These are phyloP conservation scores for Lycaon pictus DNA, from an alignment of 2,113 vertebrate species.

Conservation along the genomic window DNA sequence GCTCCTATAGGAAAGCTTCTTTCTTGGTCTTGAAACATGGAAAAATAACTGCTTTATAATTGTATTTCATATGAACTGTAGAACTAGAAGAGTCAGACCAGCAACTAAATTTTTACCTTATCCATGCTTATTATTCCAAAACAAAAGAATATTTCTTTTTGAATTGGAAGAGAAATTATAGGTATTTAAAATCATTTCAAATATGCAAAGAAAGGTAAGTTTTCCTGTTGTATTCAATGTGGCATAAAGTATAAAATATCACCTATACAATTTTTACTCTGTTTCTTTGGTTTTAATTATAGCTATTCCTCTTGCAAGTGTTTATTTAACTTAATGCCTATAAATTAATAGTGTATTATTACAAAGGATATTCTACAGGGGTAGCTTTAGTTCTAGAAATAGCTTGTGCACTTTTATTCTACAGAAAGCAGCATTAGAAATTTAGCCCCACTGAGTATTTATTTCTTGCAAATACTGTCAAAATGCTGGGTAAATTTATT, in stretches of 20 bases:
- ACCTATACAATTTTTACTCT: not conserved
- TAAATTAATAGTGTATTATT: slow-evolving; percentile 24
- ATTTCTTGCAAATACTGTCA: slow-evolving; percentile 57
- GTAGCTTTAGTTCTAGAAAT: slow-evolving; percentile 33
- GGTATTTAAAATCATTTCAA: slow-evolving; percentile 41
- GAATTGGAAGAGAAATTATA: slow-evolving; percentile 9
- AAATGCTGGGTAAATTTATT: slow-evolving; percentile 64
- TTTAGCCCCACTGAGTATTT: slow-evolving; percentile 32
- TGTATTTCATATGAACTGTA: not conserved
- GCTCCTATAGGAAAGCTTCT: not conserved
- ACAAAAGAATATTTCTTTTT: not conserved
- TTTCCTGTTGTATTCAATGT: not conserved
- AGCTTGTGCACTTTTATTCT: not conserved
- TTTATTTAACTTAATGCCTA: slow-evolving; percentile 8
- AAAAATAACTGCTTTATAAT: not conserved
- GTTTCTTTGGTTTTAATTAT: slow-evolving; percentile 40
- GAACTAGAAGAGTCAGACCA: not conserved
- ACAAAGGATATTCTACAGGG: slow-evolving; percentile 25
- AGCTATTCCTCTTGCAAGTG: not conserved
- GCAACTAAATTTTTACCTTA: not conserved
- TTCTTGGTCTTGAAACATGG: not conserved
- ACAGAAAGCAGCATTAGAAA: slow-evolving; percentile 43
- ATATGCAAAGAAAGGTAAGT: slow-evolving; percentile 29
- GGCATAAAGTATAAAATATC: not conserved
- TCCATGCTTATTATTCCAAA: not conserved